phyloP scores from a whole-genome alignment of 1,140 invertebrate species.

The Drosophila ananassae region DNA sequence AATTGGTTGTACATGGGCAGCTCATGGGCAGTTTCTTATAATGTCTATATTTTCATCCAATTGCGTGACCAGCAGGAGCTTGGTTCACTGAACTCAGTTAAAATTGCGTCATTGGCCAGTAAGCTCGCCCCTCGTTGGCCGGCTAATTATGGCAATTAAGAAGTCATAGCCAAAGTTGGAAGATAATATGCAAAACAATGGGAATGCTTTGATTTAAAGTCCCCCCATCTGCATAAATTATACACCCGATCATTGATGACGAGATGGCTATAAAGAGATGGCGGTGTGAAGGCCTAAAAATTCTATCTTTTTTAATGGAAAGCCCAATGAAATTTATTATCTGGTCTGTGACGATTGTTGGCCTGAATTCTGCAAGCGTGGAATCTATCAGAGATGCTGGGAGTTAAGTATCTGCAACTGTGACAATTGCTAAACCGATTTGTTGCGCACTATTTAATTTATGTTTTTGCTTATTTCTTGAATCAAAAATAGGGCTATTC shows the following conservation, averaged over 20 bases:
- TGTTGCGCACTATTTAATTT: not conserved
- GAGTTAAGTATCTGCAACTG: not conserved
- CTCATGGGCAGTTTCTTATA: not conserved
- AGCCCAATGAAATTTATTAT: not conserved
- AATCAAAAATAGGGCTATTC: not conserved
- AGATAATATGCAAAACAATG: slow-evolving; percentile 62
- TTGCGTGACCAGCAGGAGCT: slow-evolving; percentile 51
- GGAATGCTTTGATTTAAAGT: slow-evolving; percentile 57
- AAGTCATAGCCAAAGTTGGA: slow-evolving; percentile 29
- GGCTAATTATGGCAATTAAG: slow-evolving; percentile 74
- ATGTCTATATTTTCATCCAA: slow-evolving; percentile 24
- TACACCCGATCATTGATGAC: slow-evolving; percentile 19
- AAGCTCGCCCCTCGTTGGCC: not conserved
- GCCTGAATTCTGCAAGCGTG: slow-evolving; percentile 17
- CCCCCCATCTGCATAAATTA: slow-evolving; percentile 35
- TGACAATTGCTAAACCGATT: not conserved
- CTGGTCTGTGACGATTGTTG: slow-evolving; percentile 7
- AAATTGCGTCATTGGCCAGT: slow-evolving; percentile 24
- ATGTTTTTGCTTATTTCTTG: not conserved
- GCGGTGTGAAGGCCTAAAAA: slow-evolving; percentile 2
- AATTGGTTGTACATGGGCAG: slow-evolving; percentile 20
- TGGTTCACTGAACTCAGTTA: slow-evolving; percentile 65
- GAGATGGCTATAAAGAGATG: not conserved
- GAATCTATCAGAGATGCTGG: slow-evolving; percentile 25
- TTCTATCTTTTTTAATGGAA: not conserved